Percentiles rank a stretch among this genome's conserved stretches.
Evolutionary conservation across 1,140 invertebrate genomes (phyloP).

Genomic region (Drosophila willistoni): DNA sequence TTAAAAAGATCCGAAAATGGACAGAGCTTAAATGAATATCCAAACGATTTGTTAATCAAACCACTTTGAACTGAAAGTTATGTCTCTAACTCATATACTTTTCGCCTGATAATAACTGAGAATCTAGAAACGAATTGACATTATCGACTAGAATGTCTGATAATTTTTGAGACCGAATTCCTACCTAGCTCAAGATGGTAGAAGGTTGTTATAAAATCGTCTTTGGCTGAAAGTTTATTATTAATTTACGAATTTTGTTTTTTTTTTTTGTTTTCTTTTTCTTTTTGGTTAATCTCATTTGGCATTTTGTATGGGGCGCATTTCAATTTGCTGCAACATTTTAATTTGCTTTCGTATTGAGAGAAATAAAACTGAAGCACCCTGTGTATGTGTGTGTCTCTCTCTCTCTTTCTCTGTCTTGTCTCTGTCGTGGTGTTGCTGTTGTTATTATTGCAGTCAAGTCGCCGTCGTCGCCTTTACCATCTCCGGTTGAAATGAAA

Average conservation of each 20-base stretch:
- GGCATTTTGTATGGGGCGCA: conserved; percentile 54
- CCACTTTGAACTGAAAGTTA: too few species aligned
- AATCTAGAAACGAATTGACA: not conserved
- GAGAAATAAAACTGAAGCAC: conserved; percentile 19
- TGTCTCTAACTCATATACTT: too few species aligned
- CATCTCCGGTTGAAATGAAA: conserved; percentile 18
- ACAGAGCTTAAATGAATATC: too few species aligned
- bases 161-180: not conserved
- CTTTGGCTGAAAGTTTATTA: conserved; percentile 52
- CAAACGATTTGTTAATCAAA: too few species aligned
- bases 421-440: conserved; percentile 2
- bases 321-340: conserved; percentile 46
- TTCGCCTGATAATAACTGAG: not conserved
- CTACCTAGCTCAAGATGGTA: too few species aligned
- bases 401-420: not conserved
- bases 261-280: conserved; percentile 24
- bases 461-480: not conserved
- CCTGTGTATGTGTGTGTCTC: not conserved
- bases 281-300: conserved; percentile 39
- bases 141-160: too few species aligned
- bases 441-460: conserved; percentile 13
- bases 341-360: conserved; percentile 48
- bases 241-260: conserved; percentile 50
- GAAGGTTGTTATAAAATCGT: not conserved
- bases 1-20: too few species aligned